Evolutionary conservation across 2,888 invertebrate species (phyloP), one percentile per base, ranked within the genome.

Genomic region (Aleiodes alternator): DNA sequence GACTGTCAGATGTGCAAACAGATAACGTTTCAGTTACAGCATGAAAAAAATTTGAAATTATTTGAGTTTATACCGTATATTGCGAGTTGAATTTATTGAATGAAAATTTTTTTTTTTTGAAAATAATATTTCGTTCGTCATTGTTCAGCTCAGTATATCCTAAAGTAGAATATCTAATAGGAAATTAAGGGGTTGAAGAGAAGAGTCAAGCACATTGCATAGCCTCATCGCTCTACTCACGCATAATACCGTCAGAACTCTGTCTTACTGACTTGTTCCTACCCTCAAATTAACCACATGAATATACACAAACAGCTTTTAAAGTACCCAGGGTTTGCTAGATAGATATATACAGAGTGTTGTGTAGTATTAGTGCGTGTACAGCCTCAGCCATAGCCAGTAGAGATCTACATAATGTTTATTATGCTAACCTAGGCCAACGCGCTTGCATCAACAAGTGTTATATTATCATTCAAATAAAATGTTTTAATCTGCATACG

Each of bases 401-500:
- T 75, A 75, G 84, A 84, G 87, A 88, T 88, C 88, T 87, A 87
- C 88, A 88, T 88, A 88, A 88, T 87, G 88, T 88, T 89, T 89
- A 88, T 89, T 88, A 89, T 88, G 88, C 88, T 87, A 87, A 88
- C 87, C 88, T 88, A 88, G 87, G 87, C 88, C 86, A 88, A 87
- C 88, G 88, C 85, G 88, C 86, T 87, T 85, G 88, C 88, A 88
- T 88, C 88, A 88, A 88, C 89, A 88, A 89, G 89, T 89, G 88
- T 88, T 88, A 88, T 88, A 88, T 89, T 88, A 88, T 88, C 88
- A 88, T 89, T 88, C 88, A 88, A 89, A 89, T 88, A 88, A 88
- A 89, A 89, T 88, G 88, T 88, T 88, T 89, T 88, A 88, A 89
- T 89, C 88, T 88, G 88, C 89, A 88, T 88, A 88, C 88, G 88